Conservation (phyloP, 2,113 vertebrate species). For the Sitta europaea region DNA sequence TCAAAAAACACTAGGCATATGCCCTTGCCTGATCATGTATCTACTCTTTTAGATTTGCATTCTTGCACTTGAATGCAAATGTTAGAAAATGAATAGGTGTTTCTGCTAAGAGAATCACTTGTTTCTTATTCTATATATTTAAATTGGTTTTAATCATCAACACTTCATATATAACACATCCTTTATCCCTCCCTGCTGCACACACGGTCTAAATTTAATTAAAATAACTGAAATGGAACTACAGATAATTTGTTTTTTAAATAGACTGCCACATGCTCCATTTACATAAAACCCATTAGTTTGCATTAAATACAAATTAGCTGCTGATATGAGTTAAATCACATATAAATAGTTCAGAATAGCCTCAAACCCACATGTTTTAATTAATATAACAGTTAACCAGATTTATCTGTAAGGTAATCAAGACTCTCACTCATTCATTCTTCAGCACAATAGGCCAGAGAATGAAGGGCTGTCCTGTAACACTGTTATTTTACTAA, state of each 20-base stretch:
- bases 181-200: conserved; percentile 60
- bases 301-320: conserved; percentile 85
- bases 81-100: conserved; percentile 54
- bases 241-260: conserved; percentile 84
- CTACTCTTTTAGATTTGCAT: not conserved
- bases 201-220: conserved; percentile 79
- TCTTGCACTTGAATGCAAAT: conserved; percentile 48
- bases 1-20: not conserved
- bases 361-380: conserved; percentile 68
- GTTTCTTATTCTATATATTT: conserved; percentile 69
- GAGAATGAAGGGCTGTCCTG: not conserved
- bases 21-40: not conserved
- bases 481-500: not conserved
- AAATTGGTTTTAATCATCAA: conserved; percentile 75
- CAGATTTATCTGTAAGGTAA: conserved; percentile 77
- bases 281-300: conserved; percentile 86
- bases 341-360: conserved; percentile 78
- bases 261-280: conserved; percentile 83
- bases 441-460: conserved; percentile 55
- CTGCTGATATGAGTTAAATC: conserved; percentile 81
- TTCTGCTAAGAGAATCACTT: conserved; percentile 56
- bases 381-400: conserved; percentile 78
- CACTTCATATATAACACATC: conserved; percentile 71
- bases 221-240: conserved; percentile 85
- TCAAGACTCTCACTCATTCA: conserved; percentile 69